phyloP scores from a whole-genome alignment of 1,140 invertebrate genomes.

The Drosophila insularis region DNA sequence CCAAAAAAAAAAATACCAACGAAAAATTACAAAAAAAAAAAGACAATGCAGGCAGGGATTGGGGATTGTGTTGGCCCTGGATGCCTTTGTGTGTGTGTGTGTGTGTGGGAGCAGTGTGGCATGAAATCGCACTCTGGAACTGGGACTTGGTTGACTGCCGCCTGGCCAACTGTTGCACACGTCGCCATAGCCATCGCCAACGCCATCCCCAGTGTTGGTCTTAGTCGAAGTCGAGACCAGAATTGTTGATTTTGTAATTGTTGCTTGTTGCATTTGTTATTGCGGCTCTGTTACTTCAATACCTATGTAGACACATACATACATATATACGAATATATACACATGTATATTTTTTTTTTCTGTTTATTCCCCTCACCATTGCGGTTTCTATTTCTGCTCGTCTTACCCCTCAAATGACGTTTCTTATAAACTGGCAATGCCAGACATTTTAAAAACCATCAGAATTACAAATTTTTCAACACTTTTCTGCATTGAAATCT shows the following conservation, averaged over 20 bases:
- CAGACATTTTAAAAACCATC: neutral
- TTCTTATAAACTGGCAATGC: neutral
- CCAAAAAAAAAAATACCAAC: conserved; percentile 25
- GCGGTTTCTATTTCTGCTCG: conserved; percentile 35
- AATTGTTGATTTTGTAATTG: conserved; percentile 73
- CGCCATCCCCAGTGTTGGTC: conserved; percentile 2
- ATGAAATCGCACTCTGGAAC: conserved; percentile 39
- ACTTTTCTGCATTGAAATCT: no score
- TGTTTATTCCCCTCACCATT: conserved; percentile 14
- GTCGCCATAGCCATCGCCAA: conserved; percentile 19
- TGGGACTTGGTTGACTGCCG: conserved; percentile 47
- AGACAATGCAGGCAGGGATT: conserved; percentile 42
- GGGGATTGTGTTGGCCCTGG: conserved; percentile 29
- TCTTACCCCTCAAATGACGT: neutral
- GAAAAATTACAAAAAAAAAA: conserved; percentile 17
- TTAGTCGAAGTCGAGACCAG: conserved; percentile 50
- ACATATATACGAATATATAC: no score
- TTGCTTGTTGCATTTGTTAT: conserved; percentile 61
- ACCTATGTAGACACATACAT: neutral
- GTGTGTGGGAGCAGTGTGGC: conserved; percentile 48
- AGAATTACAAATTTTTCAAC: no score
- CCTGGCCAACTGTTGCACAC: conserved; percentile 49
- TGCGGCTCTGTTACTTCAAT: conserved; percentile 28
- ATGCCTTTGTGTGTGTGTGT: conserved; percentile 25
- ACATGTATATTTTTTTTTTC: no score